Evolutionary conservation across 2,113 vertebrate species (phyloP).

Genomic region (Alosa alosa): DNA sequence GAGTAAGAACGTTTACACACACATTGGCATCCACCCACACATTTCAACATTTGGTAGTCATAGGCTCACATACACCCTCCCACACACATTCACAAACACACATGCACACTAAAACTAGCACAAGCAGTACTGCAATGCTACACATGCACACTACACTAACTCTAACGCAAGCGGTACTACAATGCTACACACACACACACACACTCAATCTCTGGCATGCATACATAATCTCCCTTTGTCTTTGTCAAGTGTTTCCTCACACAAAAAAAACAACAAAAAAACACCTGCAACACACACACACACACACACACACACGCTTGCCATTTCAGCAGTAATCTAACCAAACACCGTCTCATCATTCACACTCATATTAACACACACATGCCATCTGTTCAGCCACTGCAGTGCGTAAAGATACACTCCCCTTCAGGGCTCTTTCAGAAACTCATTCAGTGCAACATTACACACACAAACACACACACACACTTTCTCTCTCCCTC

Average conservation of each 20-base stretch:
- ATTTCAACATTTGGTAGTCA: too few species aligned
- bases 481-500: too few species aligned
- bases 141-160: conserved; percentile 18
- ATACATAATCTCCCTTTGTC: background rate
- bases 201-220: background rate
- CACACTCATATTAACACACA: background rate
- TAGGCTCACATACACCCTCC: too few species aligned
- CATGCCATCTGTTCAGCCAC: background rate
- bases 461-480: too few species aligned
- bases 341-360: background rate
- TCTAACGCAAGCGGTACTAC: background rate
- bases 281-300: background rate
- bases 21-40: too few species aligned
- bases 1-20: too few species aligned
- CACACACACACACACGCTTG: background rate
- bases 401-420: too few species aligned
- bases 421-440: background rate
- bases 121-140: background rate
- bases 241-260: background rate
- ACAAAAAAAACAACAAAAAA: background rate
- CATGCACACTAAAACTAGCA: background rate
- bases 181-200: background rate
- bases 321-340: background rate
- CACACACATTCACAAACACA: conserved; percentile 23
- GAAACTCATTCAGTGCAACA: background rate